Evolutionary conservation across 1,140 invertebrate species (phyloP).

Genomic region (Magallana ariakensis): DNA sequence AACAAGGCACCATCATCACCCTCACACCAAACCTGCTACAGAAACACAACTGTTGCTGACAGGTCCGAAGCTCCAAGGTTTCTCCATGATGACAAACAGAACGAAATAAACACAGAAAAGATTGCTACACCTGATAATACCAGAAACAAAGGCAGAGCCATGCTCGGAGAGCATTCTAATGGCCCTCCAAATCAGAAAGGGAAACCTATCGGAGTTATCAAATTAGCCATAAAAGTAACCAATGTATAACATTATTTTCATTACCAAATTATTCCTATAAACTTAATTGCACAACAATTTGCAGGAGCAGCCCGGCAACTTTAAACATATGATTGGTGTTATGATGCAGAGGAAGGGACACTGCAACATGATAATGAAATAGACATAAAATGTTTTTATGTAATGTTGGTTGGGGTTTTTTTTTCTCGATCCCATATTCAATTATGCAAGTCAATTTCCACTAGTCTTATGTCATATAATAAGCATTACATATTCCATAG

Average conservation of each 20-base stretch:
- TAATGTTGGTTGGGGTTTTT: not conserved
- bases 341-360: not conserved
- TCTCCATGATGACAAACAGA: not conserved
- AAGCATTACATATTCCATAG: not conserved
- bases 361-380: conserved; percentile 1
- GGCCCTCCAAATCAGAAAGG: not conserved
- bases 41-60: conserved; percentile 7
- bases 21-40: not conserved
- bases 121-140: conserved; percentile 15
- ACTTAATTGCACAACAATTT: conserved; percentile 18
- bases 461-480: not conserved
- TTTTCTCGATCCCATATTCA: not conserved
- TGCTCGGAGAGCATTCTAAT: conserved; percentile 8
- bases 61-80: conserved; percentile 1
- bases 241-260: conserved; percentile 25
- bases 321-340: not conserved
- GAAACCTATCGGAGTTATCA: conserved; percentile 24
- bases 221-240: conserved; percentile 20
- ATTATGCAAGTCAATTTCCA: not conserved
- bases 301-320: not conserved
- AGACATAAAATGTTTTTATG: conserved; percentile 8
- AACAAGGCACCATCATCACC: not conserved
- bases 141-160: not conserved
- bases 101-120: not conserved
- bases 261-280: conserved; percentile 37